Percentiles rank a stretch among this genome's conserved stretches.
These are phyloP conservation scores for Turritopsis dohrnii DNA, from an alignment of 30 jellyfish, hydroid and myxozoan species.

Conservation along the genomic window DNA sequence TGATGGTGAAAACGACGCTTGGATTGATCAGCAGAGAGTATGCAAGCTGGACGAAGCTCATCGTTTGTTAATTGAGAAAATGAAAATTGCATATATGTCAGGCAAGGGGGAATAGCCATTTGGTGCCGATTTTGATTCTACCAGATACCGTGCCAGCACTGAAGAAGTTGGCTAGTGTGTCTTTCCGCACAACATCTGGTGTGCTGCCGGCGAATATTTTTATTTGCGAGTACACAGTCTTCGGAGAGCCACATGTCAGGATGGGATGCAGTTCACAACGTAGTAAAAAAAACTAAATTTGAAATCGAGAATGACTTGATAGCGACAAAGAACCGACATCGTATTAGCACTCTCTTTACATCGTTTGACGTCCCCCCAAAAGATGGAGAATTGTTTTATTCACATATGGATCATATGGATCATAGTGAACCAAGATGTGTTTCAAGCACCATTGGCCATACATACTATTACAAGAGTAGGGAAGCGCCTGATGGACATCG, in stretches of 20 bases:
- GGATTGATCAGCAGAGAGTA: constrained; percentile 8
- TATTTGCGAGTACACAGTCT: constrained; percentile 3
- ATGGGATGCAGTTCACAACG: neutral
- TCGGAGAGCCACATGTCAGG: constrained; percentile 9
- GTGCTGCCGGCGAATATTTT: neutral
- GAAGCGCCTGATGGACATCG: neutral
- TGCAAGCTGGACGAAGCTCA: neutral
- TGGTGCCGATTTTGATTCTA: neutral
- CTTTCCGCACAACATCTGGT: constrained; percentile 10
- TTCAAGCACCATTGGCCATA: neutral
- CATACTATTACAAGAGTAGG: neutral
- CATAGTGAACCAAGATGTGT: neutral
- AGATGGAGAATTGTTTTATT: neutral
- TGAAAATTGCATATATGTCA: neutral
- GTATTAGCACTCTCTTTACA: neutral
- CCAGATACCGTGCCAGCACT: constrained; percentile 3
- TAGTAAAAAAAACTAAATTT: neutral
- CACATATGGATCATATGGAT: neutral
- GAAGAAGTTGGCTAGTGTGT: neutral
- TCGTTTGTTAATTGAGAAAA: neutral
- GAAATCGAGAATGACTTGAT: neutral
- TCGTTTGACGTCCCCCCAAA: neutral
- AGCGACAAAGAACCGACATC: neutral
- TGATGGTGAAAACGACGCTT: neutral
- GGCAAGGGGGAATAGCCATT: constrained; percentile 6